Conservation (phyloP, 1,140 invertebrate genomes). For the Euura saliciscinereae region DNA sequence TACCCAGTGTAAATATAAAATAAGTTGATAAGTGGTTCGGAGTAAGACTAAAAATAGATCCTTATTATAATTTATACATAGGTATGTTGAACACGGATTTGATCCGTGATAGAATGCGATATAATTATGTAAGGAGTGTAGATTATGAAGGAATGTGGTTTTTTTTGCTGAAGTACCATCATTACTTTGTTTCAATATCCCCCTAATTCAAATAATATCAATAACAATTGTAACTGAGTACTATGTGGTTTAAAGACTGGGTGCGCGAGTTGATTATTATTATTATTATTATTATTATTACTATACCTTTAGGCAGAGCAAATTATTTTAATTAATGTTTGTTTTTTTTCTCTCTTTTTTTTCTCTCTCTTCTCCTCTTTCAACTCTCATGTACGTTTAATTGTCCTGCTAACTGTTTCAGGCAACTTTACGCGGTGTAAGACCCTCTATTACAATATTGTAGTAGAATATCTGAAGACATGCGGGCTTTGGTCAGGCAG, state of each 20-base stretch:
- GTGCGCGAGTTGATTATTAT: slow-evolving; percentile 1
- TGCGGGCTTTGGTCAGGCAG: not conserved
- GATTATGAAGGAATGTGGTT: slow-evolving; percentile 30
- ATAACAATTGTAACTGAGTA: slow-evolving; percentile 9
- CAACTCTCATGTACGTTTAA: slow-evolving; percentile 5
- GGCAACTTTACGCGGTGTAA: slow-evolving; percentile 7
- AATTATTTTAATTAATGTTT: not conserved
- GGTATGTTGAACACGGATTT: slow-evolving; percentile 24
- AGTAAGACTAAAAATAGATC: slow-evolving; percentile 33
- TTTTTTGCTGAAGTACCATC: slow-evolving; percentile 24
- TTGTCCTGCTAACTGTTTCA: not conserved
- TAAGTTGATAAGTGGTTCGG: slow-evolving; percentile 34
- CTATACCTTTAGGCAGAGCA: not conserved
- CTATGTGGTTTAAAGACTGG: slow-evolving; percentile 16
- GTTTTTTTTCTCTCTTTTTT: not conserved
- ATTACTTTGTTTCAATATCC: slow-evolving; percentile 13
- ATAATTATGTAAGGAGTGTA: slow-evolving; percentile 30
- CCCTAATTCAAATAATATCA: not conserved
- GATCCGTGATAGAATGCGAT: slow-evolving; percentile 26
- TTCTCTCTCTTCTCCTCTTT: not conserved
- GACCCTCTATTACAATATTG: not conserved
- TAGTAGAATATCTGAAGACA: slow-evolving; percentile 4
- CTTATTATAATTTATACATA: slow-evolving; percentile 36
- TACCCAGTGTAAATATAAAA: slow-evolving; percentile 40
- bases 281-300: not conserved